phyloP scores from a whole-genome alignment of 1,140 invertebrate species.

The Drosophila kurseongensis region DNA sequence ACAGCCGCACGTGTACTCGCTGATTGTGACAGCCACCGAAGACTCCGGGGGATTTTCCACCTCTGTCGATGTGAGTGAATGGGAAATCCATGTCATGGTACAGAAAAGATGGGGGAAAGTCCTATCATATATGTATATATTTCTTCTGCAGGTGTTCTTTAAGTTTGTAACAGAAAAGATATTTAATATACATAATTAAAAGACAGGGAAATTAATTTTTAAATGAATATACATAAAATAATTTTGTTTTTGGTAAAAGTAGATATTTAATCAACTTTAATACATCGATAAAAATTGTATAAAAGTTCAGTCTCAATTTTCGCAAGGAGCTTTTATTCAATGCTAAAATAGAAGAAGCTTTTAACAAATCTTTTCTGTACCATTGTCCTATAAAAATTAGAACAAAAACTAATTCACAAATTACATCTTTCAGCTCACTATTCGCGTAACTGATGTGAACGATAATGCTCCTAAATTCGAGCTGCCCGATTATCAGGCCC shows the following conservation, averaged over 20 bases:
- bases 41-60: slow-evolving; percentile 98
- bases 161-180: too few species aligned
- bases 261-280: too few species aligned
- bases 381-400: neutral
- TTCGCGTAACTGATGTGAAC: slow-evolving; percentile 96
- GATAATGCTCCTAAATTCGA: slow-evolving; percentile 98
- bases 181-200: too few species aligned
- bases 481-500: slow-evolving; percentile 96
- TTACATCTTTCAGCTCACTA: slow-evolving; percentile 89
- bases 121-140: neutral
- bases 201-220: too few species aligned
- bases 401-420: neutral
- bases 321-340: too few species aligned
- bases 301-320: too few species aligned
- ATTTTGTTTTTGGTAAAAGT: too few species aligned
- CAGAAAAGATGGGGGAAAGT: neutral
- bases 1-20: slow-evolving; percentile 95
- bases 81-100: neutral
- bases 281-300: too few species aligned
- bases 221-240: too few species aligned
- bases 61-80: slow-evolving; percentile 92
- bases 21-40: slow-evolving; percentile 96
- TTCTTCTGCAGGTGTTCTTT: neutral
- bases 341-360: neutral
- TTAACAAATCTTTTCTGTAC: neutral